Base-by-base conservation (phyloP, 2,113 vertebrate genomes). In the Sturnus vulgaris region DNA sequence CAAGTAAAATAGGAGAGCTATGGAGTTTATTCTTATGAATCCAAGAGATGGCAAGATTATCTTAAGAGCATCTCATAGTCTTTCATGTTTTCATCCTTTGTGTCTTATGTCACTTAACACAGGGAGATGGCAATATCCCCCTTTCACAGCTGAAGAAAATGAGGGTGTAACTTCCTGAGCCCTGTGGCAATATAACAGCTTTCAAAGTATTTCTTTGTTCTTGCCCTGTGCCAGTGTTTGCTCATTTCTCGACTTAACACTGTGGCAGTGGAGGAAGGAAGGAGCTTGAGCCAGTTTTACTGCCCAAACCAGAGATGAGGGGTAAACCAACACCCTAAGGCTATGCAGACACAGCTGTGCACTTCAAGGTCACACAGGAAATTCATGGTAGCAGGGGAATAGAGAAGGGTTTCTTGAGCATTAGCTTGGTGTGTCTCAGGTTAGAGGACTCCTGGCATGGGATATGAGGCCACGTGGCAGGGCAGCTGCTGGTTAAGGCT, bases 231-330 rank as follows among this genome's bases (percentile, higher is more conserved):
- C 63, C 8, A 8, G 55, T 77, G 15, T 76, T 81, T 82, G 90
- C 27, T 63, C 30, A 55, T 83, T 73, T 70, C 80, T 90, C 1
- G 0, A 56, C 52, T 81, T 30, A 56, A 15, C 5, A 0, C 24
- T 23, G 33, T 47, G 80, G 71, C 82, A 81, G 82, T 55, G 82
- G 42, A 94, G 78, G 81, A 79, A 94, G 92, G 85, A 93, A 88
- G 66, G 39, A 70, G 31, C 39, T 80, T 50, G 31, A 90, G 75
- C 37, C 70, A 72, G 23, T 80, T 87, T 57, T 69, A 21, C 75
- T 80, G 66, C 59, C 53, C 57, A 64, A 76, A 65, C 28, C 52
- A 59, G 59, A 88, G 59, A 33, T 28, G 23, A 1, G 40, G 30
- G 39, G 1, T 59, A 50, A 92, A 78, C 22, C 78, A 91, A 61